These are phyloP conservation scores for Drosophila pseudoobscura DNA, from an alignment of 1,140 invertebrate genomes.

Conservation along the genomic window DNA sequence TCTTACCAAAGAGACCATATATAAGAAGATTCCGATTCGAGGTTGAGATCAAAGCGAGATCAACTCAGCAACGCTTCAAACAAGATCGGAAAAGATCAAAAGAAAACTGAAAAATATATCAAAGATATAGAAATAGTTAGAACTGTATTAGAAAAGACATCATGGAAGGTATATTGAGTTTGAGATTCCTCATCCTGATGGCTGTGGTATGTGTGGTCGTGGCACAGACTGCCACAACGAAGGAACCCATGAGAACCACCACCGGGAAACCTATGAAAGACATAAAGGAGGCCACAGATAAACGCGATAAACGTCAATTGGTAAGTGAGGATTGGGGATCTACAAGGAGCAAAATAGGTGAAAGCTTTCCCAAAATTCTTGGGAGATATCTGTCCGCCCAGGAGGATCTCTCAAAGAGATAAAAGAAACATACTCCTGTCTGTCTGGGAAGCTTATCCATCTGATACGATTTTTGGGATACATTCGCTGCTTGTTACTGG, in stretches of 20 bases:
- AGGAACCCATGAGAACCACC: not conserved
- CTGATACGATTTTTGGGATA: too few species aligned
- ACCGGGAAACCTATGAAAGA: not conserved
- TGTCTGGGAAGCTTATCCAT: too few species aligned
- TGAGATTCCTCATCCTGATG: slow-evolving; percentile 39
- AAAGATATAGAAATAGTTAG: not conserved
- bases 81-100: not conserved
- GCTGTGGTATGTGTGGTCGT: slow-evolving; percentile 6
- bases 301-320: slow-evolving; percentile 61
- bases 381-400: too few species aligned
- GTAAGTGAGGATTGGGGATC: slow-evolving; percentile 23
- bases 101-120: not conserved
- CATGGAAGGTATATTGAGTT: slow-evolving; percentile 48
- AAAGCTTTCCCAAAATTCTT: not conserved
- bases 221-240: slow-evolving; percentile 11
- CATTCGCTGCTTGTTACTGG: too few species aligned
- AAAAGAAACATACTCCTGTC: too few species aligned
- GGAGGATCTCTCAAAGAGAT: too few species aligned
- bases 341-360: not conserved
- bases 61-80: slow-evolving; percentile 14
- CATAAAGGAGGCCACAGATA: slow-evolving; percentile 10
- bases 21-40: slow-evolving; percentile 15
- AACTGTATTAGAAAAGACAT: not conserved
- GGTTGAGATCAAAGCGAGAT: slow-evolving; percentile 20
- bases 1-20: slow-evolving; percentile 22